These are phyloP conservation scores for Anoplopoma fimbria DNA, from an alignment of 2,113 vertebrate genomes.

Conservation along the genomic window DNA sequence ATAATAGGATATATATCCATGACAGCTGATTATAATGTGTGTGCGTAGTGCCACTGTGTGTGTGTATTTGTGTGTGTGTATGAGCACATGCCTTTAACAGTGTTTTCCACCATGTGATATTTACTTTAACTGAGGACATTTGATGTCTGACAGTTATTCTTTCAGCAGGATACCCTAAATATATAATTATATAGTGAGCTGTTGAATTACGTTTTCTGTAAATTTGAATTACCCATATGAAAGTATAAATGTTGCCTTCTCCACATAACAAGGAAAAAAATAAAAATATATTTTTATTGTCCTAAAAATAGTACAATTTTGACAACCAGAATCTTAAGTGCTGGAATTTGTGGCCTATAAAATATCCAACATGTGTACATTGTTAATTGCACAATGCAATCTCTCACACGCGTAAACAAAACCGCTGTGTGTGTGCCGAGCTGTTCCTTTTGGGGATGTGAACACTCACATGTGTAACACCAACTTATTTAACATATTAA, in stretches of 20 bases:
- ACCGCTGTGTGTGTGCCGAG: not conserved
- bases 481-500: slow-evolving; percentile 24
- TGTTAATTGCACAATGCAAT: not conserved
- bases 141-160: not conserved
- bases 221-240: not conserved
- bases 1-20: not conserved
- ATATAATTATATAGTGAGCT: too few species aligned
- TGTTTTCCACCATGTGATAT: not conserved
- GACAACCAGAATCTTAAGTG: not conserved
- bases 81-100: not conserved
- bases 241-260: not conserved
- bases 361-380: not conserved
- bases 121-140: not conserved
- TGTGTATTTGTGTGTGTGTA: not conserved
- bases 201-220: not conserved
- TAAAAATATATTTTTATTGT: not conserved
- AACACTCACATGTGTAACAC: not conserved
- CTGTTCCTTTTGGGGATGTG: not conserved
- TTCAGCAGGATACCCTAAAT: not conserved
- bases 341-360: not conserved
- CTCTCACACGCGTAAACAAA: not conserved
- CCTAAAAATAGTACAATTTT: not conserved
- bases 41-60: not conserved
- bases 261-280: not conserved
- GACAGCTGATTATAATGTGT: not conserved